Evolutionary conservation across 37 sponge, comb jelly and placozoan species (phyloP).

Genomic region (Lycopodina hypogea): DNA sequence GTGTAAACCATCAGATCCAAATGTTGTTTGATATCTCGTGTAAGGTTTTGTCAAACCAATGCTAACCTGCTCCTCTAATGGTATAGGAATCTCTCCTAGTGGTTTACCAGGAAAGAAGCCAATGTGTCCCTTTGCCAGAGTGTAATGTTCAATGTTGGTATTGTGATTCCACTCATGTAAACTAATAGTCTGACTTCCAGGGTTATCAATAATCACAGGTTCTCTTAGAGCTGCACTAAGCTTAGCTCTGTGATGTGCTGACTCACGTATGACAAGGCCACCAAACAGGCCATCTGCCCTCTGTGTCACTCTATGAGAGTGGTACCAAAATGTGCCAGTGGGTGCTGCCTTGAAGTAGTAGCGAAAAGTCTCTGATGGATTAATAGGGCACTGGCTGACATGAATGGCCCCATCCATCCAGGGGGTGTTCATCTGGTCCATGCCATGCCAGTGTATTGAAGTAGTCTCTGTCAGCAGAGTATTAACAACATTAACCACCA

Average conservation of each 20-base stretch:
- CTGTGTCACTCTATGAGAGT: slow-evolving; percentile 68
- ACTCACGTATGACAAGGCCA: slow-evolving; percentile 56
- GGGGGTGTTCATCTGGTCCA: slow-evolving; percentile 62
- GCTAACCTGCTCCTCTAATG: slow-evolving; percentile 15
- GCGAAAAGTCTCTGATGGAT: slow-evolving; percentile 44
- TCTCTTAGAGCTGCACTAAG: background rate
- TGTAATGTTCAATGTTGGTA: slow-evolving; percentile 33
- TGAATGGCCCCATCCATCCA: slow-evolving; percentile 78
- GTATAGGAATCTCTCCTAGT: slow-evolving; percentile 28
- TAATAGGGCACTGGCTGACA: slow-evolving; percentile 80
- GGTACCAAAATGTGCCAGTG: slow-evolving; percentile 87
- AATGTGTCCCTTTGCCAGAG: slow-evolving; percentile 12
- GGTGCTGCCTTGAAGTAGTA: slow-evolving; percentile 55
- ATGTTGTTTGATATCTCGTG: background rate
- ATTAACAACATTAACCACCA: slow-evolving; percentile 65
- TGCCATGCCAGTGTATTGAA: slow-evolving; percentile 86
- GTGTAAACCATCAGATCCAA: slow-evolving; percentile 45
- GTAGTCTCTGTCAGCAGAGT: slow-evolving; percentile 26
- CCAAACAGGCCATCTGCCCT: slow-evolving; percentile 69
- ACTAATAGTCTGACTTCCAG: slow-evolving; percentile 50
- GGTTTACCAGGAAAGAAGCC: slow-evolving; percentile 21
- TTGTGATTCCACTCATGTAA: slow-evolving; percentile 56
- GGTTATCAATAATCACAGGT: slow-evolving; percentile 30
- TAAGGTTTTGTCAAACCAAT: slow-evolving; percentile 11
- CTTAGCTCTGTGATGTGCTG: background rate